Evolutionary conservation across 2,888 invertebrate species (phyloP), one percentile per base, ranked within the genome.

Genomic region (Zygothrica quintamaculata): DNA sequence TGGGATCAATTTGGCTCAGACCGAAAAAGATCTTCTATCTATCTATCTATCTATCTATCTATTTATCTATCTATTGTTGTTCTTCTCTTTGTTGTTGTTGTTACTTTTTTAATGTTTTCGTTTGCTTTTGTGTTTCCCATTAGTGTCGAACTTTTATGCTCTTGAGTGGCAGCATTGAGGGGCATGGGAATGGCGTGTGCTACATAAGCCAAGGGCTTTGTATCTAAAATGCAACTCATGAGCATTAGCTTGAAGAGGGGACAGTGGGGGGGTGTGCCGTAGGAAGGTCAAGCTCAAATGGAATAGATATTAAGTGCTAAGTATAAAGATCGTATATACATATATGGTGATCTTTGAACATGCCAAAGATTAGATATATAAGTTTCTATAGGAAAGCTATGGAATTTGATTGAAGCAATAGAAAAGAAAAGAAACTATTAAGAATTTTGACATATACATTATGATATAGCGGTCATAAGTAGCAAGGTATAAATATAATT

Each of bases 241-340:
- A 33, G 40, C 50, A 57, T 64, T 65, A 44, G 7, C 46, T 47
- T 40, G 5, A 18, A 51, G 29, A 55, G 26, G 7, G 25, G n/a
- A n/a, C n/a, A 15, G 25, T 25, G 40, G 22, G 33, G 31, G 25
- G 39, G 11, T n/a, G n/a, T n/a, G 25, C n/a, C 18, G 44, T 9
- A 22, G 55, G 73, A 73, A 77, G 74, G 74, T 75, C 77, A 77
- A 65, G 77, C 77, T 55, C 52, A 55, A 52, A 37, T 18, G 25
- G 9, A 25, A 6, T 18, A 33, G 36, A 48, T 36, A 26, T 48
- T 29, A 43, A 12, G 39, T 44, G 22, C 51, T 8, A 34, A 53
- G 29, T 47, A 31, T 25, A 13, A 42, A 37, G 25, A 22, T 22
- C 18, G 18, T 5, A 5, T 22, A 22, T 22, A 13, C 18, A 5